Conservation (phyloP, 2,888 invertebrate species). For the Meghimatium bilineatum region DNA sequence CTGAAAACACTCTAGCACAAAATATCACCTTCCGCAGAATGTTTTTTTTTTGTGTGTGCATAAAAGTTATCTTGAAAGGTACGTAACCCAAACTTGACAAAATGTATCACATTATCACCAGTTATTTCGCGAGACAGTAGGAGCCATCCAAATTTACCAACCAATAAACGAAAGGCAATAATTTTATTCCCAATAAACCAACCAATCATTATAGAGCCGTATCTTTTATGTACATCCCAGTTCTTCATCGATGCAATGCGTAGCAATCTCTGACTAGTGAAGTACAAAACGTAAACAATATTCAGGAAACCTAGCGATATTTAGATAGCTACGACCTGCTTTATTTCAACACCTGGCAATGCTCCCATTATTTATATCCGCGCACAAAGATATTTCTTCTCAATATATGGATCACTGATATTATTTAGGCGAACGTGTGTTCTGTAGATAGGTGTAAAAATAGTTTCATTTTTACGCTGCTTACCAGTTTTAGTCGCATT, state of each 20-base stretch:
- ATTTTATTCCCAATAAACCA: background rate
- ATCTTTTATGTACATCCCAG: background rate
- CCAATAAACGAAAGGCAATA: constrained; percentile 14
- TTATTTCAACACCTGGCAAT: background rate
- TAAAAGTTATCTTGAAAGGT: background rate
- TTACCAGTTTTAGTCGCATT: background rate
- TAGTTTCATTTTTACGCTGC: background rate
- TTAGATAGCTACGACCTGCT: background rate
- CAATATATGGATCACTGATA: background rate
- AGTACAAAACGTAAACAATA: constrained; percentile 7
- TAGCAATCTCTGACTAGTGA: background rate
- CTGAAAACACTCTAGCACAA: too few species aligned
- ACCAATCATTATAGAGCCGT: constrained; percentile 8
- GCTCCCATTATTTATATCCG: too few species aligned
- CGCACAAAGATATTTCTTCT: background rate
- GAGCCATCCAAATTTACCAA: constrained; percentile 1
- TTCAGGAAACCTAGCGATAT: background rate
- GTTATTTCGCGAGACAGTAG: too few species aligned
- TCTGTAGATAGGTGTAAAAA: background rate
- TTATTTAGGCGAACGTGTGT: background rate
- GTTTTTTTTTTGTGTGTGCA: too few species aligned
- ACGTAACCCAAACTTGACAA: background rate
- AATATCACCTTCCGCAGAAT: too few species aligned
- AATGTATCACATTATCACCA: background rate
- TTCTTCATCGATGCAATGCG: constrained; percentile 6